phyloP scores from a whole-genome alignment of 2,888 invertebrate genomes.

The Nasonia oneida region DNA sequence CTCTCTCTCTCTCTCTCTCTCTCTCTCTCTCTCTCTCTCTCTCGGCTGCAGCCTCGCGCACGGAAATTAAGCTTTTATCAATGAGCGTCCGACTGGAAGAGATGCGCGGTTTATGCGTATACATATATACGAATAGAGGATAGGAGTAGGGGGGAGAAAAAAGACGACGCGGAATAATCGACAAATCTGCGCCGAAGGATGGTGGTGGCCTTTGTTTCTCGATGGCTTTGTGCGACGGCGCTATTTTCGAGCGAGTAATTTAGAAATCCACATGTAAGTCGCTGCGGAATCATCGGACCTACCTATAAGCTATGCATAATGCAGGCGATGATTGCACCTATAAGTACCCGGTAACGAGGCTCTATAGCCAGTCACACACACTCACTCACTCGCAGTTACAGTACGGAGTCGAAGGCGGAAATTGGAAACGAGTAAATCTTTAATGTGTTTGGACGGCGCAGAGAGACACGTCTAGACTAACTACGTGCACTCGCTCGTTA shows the following conservation, averaged over 20 bases:
- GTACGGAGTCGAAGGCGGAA: background rate
- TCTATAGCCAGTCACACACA: background rate
- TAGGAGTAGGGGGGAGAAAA: background rate
- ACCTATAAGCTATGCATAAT: too few relatives aligned
- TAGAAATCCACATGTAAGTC: background rate
- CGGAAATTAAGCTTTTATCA: slow-evolving; percentile 59
- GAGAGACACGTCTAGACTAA: slow-evolving; percentile 1
- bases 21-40: slow-evolving; percentile 2
- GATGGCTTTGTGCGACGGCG: too few relatives aligned
- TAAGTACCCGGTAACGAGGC: too few relatives aligned
- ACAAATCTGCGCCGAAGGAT: background rate
- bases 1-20: slow-evolving; percentile 17
- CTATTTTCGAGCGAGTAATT: too few relatives aligned
- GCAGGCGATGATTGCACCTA: too few relatives aligned
- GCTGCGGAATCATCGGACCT: too few relatives aligned
- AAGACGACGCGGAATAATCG: background rate
- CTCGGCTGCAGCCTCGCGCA: slow-evolving; percentile 14
- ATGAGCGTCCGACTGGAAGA: slow-evolving; percentile 56
- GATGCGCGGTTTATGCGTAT: slow-evolving; percentile 30
- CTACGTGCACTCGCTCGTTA: background rate
- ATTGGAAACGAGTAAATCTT: slow-evolving; percentile 47
- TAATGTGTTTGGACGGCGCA: slow-evolving; percentile 4
- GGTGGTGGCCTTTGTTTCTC: background rate
- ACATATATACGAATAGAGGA: background rate
- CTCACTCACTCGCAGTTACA: too few relatives aligned